Percentiles rank a stretch among this genome's conserved stretches.
Evolutionary conservation across 2,113 vertebrate species (phyloP).

Genomic region (Heterocephalus glaber): DNA sequence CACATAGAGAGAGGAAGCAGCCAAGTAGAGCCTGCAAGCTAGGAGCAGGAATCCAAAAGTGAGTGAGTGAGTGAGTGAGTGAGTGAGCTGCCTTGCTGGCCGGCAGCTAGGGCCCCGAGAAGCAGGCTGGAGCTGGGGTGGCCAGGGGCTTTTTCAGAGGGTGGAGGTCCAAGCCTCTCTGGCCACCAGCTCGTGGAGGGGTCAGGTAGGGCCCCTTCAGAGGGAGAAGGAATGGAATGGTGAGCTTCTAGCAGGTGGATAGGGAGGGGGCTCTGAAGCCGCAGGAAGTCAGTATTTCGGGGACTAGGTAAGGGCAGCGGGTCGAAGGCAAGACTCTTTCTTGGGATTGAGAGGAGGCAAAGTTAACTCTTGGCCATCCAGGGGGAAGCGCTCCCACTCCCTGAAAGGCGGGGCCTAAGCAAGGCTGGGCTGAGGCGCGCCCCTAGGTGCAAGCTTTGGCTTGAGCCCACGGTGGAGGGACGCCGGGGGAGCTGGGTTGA

Average conservation of each 20-base stretch:
- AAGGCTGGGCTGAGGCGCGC: neutral
- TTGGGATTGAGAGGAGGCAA: constrained; percentile 20
- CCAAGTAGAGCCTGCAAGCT: constrained; percentile 56
- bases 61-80: neutral
- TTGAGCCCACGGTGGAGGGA: neutral
- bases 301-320: neutral
- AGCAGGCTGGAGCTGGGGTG: neutral
- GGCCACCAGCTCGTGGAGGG: neutral
- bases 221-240: neutral
- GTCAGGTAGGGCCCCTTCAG: neutral
- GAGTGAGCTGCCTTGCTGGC: constrained; percentile 15
- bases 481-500: neutral
- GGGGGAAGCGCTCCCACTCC: neutral
- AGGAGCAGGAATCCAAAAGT: constrained; percentile 29
- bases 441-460: neutral
- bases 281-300: neutral
- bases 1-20: constrained; percentile 42
- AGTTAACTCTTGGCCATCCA: constrained; percentile 59
- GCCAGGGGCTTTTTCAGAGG: neutral
- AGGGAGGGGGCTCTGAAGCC: neutral
- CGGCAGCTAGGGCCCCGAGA: neutral
- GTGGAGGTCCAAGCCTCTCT: too few species aligned
- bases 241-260: neutral
- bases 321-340: neutral
- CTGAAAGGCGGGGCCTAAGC: neutral